Percentiles rank a stretch among this genome's conserved stretches.
Evolutionary conservation across 2,113 vertebrate species (phyloP).

Genomic region (Entomyzon cyanotis): DNA sequence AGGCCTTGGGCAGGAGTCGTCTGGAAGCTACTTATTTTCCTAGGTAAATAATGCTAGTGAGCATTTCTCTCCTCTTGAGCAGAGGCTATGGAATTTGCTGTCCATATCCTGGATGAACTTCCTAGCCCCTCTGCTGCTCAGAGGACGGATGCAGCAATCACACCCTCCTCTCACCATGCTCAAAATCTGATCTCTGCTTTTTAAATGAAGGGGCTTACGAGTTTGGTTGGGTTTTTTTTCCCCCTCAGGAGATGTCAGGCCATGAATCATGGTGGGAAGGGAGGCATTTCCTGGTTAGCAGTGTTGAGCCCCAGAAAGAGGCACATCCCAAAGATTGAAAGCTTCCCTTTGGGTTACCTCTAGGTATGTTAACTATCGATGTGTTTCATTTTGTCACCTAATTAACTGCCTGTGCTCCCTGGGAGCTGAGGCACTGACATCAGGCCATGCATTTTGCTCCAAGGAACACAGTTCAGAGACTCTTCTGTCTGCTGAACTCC

Average conservation of each 20-base stretch:
- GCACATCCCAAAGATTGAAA: not conserved
- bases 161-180: not conserved
- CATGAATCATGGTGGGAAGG: constrained; percentile 18
- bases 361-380: not conserved
- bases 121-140: not conserved
- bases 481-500: not conserved
- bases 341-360: not conserved
- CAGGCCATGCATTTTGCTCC: not conserved
- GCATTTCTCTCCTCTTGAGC: not conserved
- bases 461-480: not conserved
- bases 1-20: not conserved
- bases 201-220: not conserved
- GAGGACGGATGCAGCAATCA: rapidly evolving
- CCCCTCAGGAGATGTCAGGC: not conserved
- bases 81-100: not conserved
- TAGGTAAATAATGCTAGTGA: not conserved
- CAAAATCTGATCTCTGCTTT: not conserved
- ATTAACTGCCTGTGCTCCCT: not conserved
- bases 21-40: not conserved
- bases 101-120: not conserved
- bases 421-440: not conserved
- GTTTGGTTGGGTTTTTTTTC: no score
- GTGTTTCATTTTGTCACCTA: not conserved
- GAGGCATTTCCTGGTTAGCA: constrained; percentile 43
- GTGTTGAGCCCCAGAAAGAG: not conserved